Conservation (phyloP, 2,113 vertebrate genomes). For the Catharus fuscescens region DNA sequence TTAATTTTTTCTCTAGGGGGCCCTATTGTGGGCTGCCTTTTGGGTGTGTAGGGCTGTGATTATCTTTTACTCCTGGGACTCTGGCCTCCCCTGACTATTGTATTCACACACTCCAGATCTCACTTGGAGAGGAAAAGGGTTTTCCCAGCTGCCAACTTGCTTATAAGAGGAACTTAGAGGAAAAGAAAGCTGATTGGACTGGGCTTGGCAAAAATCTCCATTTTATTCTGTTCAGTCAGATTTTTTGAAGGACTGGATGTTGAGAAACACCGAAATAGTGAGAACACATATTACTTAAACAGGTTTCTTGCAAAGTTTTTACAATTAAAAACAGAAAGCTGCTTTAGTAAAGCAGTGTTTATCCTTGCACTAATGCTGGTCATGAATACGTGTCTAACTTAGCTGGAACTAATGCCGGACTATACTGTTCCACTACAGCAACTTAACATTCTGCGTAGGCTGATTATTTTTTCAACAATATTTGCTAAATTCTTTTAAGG, state of each 20-base stretch:
- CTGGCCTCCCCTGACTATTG: background rate
- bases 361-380: slow-evolving; percentile 30
- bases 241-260: background rate
- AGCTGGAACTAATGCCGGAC: slow-evolving; percentile 34
- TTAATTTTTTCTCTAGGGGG: background rate
- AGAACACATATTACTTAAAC: slow-evolving; percentile 25
- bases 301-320: slow-evolving; percentile 24
- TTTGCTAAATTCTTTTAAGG: slow-evolving; percentile 81
- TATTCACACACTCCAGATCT: slow-evolving; percentile 1
- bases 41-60: background rate
- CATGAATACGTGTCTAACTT: slow-evolving; percentile 40
- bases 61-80: background rate
- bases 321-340: slow-evolving; percentile 23
- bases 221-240: slow-evolving; percentile 30
- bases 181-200: slow-evolving; percentile 42
- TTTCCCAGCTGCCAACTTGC: slow-evolving; percentile 24
- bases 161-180: slow-evolving; percentile 48
- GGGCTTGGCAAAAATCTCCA: slow-evolving; percentile 15
- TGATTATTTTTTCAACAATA: slow-evolving; percentile 86
- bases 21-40: background rate
- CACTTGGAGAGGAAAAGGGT: background rate
- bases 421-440: slow-evolving; percentile 74
- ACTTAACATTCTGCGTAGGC: slow-evolving; percentile 79
- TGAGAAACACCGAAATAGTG: slow-evolving; percentile 8
- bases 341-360: slow-evolving; percentile 44